These are phyloP conservation scores for Gallinago undulata DNA, from an alignment of 2,113 vertebrate species.

Conservation along the genomic window DNA sequence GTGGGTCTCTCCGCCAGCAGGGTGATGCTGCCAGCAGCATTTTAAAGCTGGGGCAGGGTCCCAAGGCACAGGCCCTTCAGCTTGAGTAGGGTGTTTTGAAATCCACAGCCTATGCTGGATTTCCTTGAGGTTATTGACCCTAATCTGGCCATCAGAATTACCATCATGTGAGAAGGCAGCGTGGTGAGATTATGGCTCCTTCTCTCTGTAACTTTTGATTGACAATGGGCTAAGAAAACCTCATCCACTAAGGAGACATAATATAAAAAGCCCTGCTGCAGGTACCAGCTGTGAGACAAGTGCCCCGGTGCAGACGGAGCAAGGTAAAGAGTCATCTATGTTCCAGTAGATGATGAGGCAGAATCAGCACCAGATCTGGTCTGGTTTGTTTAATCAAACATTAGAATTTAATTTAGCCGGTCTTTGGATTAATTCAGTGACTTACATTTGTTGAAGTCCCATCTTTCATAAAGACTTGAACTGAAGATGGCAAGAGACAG, in stretches of 20 bases:
- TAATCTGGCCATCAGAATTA: not conserved
- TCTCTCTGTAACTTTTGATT: not conserved
- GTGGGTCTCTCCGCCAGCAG: not conserved
- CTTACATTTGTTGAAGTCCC: not conserved
- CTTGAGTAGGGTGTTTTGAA: not conserved
- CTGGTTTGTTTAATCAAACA: not conserved
- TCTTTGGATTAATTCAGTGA: not conserved
- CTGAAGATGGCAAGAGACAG: not conserved
- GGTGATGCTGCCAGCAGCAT: not conserved
- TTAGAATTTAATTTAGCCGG: not conserved
- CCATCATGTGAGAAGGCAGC: not conserved
- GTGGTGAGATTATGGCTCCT: not conserved
- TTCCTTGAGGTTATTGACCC: not conserved
- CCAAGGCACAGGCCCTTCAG: not conserved
- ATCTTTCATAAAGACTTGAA: slow-evolving; percentile 8
- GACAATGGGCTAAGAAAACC: not conserved
- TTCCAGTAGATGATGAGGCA: not conserved
- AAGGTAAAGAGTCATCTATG: not conserved
- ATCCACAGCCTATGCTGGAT: not conserved
- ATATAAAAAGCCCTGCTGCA: not conserved
- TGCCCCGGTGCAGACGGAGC: not conserved
- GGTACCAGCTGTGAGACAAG: not conserved
- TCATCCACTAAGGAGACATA: not conserved
- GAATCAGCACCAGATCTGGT: not conserved
- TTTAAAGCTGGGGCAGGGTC: not conserved